Conservation (phyloP, 2,113 vertebrate genomes). For the cattle (Bos taurus) region DNA sequence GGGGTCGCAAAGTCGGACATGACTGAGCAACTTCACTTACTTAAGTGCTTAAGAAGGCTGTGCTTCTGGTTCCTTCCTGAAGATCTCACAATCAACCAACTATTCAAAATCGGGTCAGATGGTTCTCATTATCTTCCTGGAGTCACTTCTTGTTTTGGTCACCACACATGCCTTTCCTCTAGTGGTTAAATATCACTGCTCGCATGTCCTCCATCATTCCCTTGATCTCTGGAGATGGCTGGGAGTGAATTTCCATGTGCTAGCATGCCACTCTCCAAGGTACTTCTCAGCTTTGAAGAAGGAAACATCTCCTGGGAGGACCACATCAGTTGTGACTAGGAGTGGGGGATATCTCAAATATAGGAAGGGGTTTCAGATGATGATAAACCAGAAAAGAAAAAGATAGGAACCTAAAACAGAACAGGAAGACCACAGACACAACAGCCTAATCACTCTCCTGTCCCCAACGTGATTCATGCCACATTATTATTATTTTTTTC, state of each 20-base stretch:
- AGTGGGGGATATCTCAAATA: not conserved
- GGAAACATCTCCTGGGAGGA: not conserved
- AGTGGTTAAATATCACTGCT: not conserved
- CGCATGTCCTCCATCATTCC: not conserved
- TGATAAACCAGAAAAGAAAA: not conserved
- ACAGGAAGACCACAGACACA: not conserved
- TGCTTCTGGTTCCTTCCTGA: not conserved
- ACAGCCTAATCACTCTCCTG: no score
- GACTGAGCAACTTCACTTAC: no score
- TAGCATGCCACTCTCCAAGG: rapidly evolving
- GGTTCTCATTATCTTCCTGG: not conserved
- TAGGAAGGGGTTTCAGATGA: not conserved
- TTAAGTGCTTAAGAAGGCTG: not conserved
- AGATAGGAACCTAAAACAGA: not conserved
- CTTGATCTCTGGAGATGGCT: not conserved
- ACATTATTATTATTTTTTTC: rapidly evolving
- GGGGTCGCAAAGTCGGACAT: rapidly evolving
- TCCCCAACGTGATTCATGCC: rapidly evolving
- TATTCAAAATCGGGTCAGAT: not conserved
- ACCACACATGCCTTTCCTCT: not conserved
- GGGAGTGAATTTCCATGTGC: rapidly evolving
- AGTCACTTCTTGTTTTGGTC: not conserved
- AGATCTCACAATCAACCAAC: not conserved
- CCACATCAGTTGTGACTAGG: not conserved
- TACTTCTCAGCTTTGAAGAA: not conserved